Base-by-base conservation (phyloP, 2,113 vertebrate species). In the Ammodytes dubius region DNA sequence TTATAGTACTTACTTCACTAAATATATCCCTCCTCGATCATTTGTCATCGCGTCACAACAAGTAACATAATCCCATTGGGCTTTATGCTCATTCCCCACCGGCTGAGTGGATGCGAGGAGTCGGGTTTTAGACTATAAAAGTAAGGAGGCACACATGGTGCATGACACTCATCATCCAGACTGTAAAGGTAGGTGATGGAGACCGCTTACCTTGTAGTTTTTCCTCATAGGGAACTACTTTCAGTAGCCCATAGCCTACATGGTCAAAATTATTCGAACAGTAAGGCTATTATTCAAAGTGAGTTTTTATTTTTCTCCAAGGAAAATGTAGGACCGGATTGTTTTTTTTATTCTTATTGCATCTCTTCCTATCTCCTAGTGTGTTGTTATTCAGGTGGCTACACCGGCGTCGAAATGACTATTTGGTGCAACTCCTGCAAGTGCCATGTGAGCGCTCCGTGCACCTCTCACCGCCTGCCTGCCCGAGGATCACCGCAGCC, bases 371-470 rank as follows among this genome's bases (percentile, higher is more conserved):
- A 27, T 27, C 27, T 27, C 27, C 27, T 27, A 27, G 6, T 47
- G 0, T 63, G 11, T 66, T 54, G 80, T 7, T 7, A 14, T 5
- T 2, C 1, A 81, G 77, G 77, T 77, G 19, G 27, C 52, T 13
- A 39, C 72, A 70, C 8, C 42, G 7, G 56, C 43, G 54, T 59
- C 45, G 77, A 79, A 69, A 97, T 96, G 95, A 94, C 93, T 77
- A 78, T 94, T 84, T 94, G 95, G 91, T 95, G 95, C 89, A 92
- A 89, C 85, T 91, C 84, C 79, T 96, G 95, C 89, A 91, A 79
- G 82, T 77, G 93, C 86, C 91, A 91, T 0, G 80, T 94, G 14
- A 87, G 77, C 64, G 66, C 81, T 3, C 88, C 86, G 53, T 86
- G 89, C 74, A 27, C 85, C 11, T 79, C 83, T 19, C 87, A 85